Evolutionary conservation across 2,888 invertebrate species (phyloP), one percentile per base, ranked within the genome.

Genomic region (Dryobotodes eremita): DNA sequence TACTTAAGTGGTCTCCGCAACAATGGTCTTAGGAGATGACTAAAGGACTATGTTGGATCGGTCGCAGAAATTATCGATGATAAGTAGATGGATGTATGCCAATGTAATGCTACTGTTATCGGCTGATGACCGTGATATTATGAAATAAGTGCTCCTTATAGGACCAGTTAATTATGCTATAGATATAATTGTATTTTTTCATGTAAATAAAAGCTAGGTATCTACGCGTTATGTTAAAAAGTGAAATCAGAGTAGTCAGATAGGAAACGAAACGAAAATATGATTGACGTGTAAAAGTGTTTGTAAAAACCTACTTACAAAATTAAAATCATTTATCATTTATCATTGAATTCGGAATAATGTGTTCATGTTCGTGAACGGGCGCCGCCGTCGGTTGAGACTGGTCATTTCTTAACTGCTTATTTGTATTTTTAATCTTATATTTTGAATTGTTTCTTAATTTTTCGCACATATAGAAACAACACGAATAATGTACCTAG

Each of bases 1-100:
- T 83, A 78, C 65, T 72, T 79, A 76, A 80, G 72, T 71, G 75
- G 61, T 64, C 70, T 55, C 70, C 50, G 15, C 71, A 83, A 83
- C 66, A 80, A 80, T 76, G 64, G 80, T 75, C 75, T 62, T 79
- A 73, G 80, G 31, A 73, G 70, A 69, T 48, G 69, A 80, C 72
- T 66, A 65, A 62, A 46, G 64, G 65, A 68, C 84, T 65, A 69
- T 61, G 61, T 64, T 62, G 53, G 57, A 79, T 71, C 61, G 61
- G 15, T 20, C 46, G 65, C 80, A 53, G 71, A 82, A 70, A 72
- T 68, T 31, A 62, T 68, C 46, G 31, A 61, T 55, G 15, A 26
- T 59, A 79, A 71, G n/a, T 20, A 50, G 20, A 61, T 57, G 31
- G 48, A 66, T 68, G n/a, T 65, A 71, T 77, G 48, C 59, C 65